phyloP scores from a whole-genome alignment of 1,140 invertebrate genomes.

The Eueides isabella region DNA sequence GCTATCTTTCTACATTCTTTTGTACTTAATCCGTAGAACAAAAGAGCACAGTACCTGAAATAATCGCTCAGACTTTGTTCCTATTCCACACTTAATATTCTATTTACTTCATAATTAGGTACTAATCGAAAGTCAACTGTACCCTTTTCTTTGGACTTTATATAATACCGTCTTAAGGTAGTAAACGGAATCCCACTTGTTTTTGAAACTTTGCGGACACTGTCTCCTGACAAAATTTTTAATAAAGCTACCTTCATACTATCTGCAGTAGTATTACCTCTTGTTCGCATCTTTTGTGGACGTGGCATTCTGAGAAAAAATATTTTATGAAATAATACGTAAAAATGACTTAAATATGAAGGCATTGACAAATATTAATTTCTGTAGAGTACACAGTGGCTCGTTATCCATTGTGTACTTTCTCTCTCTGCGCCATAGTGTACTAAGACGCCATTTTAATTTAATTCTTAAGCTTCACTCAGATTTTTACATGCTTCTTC shows the following conservation, averaged over 20 bases:
- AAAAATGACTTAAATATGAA: too few relatives aligned
- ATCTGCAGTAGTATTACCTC: conserved; percentile 31
- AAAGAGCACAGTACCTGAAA: conserved; percentile 45
- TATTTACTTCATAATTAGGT: conserved; percentile 42
- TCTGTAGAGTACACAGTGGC: too few relatives aligned
- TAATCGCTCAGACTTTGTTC: conserved; percentile 46
- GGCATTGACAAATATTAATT: too few relatives aligned
- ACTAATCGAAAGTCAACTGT: conserved; percentile 29
- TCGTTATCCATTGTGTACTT: neutral
- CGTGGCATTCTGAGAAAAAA: neutral
- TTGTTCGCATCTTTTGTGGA: conserved; percentile 22
- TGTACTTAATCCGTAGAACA: conserved; percentile 56
- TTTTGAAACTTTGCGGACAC: conserved; percentile 36
- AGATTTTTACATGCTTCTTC: neutral
- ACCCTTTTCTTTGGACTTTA: too few relatives aligned
- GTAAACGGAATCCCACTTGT: conserved; percentile 35
- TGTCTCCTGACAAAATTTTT: conserved; percentile 36
- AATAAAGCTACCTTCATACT: conserved; percentile 35
- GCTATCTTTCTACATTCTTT: conserved; percentile 49
- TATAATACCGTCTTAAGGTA: conserved; percentile 38
- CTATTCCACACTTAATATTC: conserved; percentile 34
- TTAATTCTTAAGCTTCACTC: too few relatives aligned
- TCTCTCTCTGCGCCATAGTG: conserved; percentile 1
- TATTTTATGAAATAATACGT: neutral
- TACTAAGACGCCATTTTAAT: neutral